phyloP scores from a whole-genome alignment of 2,113 vertebrate genomes.

The Syrmaticus mikado region DNA sequence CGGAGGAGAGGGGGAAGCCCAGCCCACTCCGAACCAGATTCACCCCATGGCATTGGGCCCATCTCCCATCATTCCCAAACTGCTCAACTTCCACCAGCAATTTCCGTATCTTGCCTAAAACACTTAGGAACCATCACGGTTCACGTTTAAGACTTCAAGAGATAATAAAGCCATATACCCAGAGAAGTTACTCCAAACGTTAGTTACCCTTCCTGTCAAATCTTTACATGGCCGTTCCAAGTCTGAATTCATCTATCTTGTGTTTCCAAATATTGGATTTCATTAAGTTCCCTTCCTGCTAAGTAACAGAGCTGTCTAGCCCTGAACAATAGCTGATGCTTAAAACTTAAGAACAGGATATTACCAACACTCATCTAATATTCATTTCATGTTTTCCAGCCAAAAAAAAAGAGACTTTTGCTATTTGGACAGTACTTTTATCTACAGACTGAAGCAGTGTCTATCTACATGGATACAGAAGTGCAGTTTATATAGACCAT shows the following conservation, averaged over 20 bases:
- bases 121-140: neutral
- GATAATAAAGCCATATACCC: neutral
- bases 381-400: constrained; percentile 59
- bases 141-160: neutral
- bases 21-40: neutral
- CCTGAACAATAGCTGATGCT: constrained; percentile 61
- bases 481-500: neutral
- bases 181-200: constrained; percentile 6
- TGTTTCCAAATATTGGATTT: constrained; percentile 63
- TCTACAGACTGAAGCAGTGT: neutral
- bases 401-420: neutral
- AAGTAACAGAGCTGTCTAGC: constrained; percentile 31
- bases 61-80: neutral
- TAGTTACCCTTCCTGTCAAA: constrained; percentile 32
- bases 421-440: constrained; percentile 15
- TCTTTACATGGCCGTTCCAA: neutral
- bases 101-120: neutral
- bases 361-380: constrained; percentile 64
- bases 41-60: neutral
- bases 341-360: constrained; percentile 72
- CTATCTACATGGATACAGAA: neutral
- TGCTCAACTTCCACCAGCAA: neutral
- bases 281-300: constrained; percentile 60
- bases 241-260: constrained; percentile 55
- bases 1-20: neutral